Base-by-base conservation (phyloP, 2,888 invertebrate genomes). In the Calameuta idolon region DNA sequence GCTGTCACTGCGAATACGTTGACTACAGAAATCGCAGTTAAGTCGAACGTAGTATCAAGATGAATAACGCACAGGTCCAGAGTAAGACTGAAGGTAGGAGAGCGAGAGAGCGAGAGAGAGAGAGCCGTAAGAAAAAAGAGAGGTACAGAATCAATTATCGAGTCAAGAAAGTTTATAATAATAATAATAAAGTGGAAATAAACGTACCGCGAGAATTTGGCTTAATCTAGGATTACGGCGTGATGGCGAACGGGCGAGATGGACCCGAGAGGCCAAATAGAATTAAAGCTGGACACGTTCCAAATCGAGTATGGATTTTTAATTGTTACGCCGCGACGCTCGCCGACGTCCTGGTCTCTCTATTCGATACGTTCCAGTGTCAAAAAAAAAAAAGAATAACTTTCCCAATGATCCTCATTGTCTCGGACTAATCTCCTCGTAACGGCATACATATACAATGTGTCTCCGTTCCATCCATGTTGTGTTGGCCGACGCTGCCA, bases 251-350 rank as follows among this genome's bases (percentile, higher is more conserved):
- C 55, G 23, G 23, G 9, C 23, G 55, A 55, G 23, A 55, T 55
- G 55, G 23, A 55, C 55, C 69, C 68, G 76, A 33, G 76, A 69
- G 73, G 69, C n/a, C 69, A 85, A 86, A 87, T 80, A 79, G 77
- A 84, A 84, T 85, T 83, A 80, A 80, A 74, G 34, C 75, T 87
- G 85, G 85, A 81, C 80, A 55, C 4, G 76, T 71, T 82, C 84
- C 85, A 87, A 83, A 83, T 84, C 79, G 82, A 80, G 83, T 84
- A 86, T 85, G 81, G 85, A 86, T 86, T 86, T 86, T 86, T 85
- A 85, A 85, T 85, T 85, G 85, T 81, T 83, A 78, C 80, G 76
- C 73, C 71, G 73, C 40, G 34, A 76, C 71, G 71, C 71, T 31
- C 31, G 11, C 31, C 33, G 71, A 31, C 79, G 79, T 71, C 34